Evolutionary conservation across 92 coral and sea anemone genomes (phyloP).

Genomic region (Montipora capitata): DNA sequence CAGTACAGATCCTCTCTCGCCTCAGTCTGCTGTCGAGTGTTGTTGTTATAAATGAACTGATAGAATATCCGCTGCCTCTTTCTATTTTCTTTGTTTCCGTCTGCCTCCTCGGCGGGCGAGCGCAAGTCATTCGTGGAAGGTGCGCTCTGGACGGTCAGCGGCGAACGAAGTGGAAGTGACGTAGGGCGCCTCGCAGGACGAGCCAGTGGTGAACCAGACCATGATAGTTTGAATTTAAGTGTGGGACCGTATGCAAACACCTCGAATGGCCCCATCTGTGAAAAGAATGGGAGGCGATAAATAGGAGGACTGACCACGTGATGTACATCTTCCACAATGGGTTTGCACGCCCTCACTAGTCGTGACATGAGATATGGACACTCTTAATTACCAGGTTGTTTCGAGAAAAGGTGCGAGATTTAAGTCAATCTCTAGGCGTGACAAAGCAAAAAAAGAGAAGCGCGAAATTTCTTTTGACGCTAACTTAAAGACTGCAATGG

Average conservation of each 20-base stretch:
- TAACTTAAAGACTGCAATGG: no score
- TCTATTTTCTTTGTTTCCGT: constrained; percentile 64
- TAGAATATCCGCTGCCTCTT: constrained; percentile 90
- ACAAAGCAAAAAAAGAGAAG: no score
- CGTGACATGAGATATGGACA: no score
- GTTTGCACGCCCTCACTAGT: no score
- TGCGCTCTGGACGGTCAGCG: constrained; percentile 72
- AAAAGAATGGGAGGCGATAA: neutral
- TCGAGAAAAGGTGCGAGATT: no score
- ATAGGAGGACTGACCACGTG: no score
- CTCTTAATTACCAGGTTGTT: no score
- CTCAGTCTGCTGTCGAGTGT: constrained; percentile 98
- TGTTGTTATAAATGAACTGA: constrained; percentile 97
- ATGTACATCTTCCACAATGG: no score
- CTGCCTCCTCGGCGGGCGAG: constrained; percentile 69
- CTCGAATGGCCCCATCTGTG: constrained; percentile 98
- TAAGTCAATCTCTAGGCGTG: no score
- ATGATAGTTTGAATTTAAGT: constrained; percentile 91
- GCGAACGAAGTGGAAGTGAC: constrained; percentile 81
- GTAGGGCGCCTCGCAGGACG: constrained; percentile 82
- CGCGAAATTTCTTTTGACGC: no score
- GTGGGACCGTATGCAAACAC: constrained; percentile 99
- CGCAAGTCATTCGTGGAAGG: constrained; percentile 69
- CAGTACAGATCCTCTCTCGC: constrained; percentile 94
- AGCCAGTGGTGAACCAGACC: constrained; percentile 87